A percentile compares a stretch with the other conserved stretches of the same genome.
Conservation (phyloP, 2,113 vertebrate species). For the Notiomystis cincta region DNA sequence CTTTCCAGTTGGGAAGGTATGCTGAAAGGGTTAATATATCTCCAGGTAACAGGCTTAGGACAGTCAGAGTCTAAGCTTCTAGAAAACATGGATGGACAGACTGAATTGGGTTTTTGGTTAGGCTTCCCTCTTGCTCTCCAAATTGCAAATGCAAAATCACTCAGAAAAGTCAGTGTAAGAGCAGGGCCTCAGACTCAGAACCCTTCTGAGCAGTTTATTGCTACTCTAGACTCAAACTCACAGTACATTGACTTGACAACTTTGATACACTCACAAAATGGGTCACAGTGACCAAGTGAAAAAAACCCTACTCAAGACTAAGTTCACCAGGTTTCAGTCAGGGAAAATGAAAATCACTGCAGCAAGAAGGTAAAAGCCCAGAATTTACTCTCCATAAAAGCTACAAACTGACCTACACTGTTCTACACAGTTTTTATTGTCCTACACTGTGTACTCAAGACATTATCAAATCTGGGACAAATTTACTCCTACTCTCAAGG, state of each 20-base stretch:
- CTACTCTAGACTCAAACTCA: background rate
- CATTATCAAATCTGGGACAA: background rate
- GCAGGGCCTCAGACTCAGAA: background rate
- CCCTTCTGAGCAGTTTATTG: background rate
- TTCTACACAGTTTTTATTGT: background rate
- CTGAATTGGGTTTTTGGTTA: background rate
- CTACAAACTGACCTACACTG: background rate
- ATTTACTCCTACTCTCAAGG: background rate
- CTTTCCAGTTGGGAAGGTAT: background rate
- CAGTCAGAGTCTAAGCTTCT: background rate
- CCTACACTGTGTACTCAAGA: background rate
- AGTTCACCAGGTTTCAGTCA: background rate
- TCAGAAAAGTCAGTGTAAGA: background rate
- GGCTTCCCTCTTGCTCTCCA: rapidly evolving
- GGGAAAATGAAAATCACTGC: background rate
- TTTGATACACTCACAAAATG: background rate
- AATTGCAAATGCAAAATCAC: background rate
- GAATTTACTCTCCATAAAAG: background rate
- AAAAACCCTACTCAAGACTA: background rate
- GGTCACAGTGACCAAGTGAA: background rate
- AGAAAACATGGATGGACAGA: background rate
- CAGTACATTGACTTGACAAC: background rate
- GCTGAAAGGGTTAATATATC: background rate
- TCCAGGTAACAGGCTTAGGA: background rate
- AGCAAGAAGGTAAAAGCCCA: background rate